Evolutionary conservation across 2,888 invertebrate species (phyloP), one percentile per base, ranked within the genome.

Genomic region (Caradrina kadenii): DNA sequence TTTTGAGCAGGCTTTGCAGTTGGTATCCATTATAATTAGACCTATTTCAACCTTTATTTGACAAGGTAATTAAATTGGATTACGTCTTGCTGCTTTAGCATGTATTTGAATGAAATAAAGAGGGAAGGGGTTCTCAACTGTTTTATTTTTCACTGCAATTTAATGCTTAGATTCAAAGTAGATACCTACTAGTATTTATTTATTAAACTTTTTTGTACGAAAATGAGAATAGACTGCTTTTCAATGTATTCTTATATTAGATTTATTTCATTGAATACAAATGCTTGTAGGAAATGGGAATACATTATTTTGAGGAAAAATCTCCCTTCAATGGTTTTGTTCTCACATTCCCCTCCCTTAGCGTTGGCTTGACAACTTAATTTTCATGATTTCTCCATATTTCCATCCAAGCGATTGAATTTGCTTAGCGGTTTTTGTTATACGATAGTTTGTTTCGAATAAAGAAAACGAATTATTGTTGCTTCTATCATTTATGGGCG

Each of bases 321-420:
- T 81, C 80, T 81, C 80, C 82, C 80, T 81, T 71, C 82, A 81
- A 87, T 90, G 88, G 87, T 89, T 88, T 80, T 78, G 73, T 84
- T 87, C 83, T 78, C 84, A 78, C 87, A 76, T 64, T 63, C 72
- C 75, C 79, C 76, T 80, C 80, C 83, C 78, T 76, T 69, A 76
- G 63, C 84, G 84, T 80, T 81, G 79, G 76, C 81, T 83, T 87
- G 87, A 88, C 89, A 88, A 87, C 86, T 79, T 78, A 84, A 90
- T 90, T 90, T 89, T 89, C 88, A 87, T 89, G 87, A 87, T 89
- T 88, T 84, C 82, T 84, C 86, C 88, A 85, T 88, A 88, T 89
- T 87, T 88, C 83, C 82, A 76, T 82, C 74, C 86, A 77, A 81
- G 67, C 86, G 83, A 89, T 86, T 89, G 85, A 87, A 83, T 88